Conservation (phyloP, 2,888 invertebrate species). For the Malthinus seriepunctatus region DNA sequence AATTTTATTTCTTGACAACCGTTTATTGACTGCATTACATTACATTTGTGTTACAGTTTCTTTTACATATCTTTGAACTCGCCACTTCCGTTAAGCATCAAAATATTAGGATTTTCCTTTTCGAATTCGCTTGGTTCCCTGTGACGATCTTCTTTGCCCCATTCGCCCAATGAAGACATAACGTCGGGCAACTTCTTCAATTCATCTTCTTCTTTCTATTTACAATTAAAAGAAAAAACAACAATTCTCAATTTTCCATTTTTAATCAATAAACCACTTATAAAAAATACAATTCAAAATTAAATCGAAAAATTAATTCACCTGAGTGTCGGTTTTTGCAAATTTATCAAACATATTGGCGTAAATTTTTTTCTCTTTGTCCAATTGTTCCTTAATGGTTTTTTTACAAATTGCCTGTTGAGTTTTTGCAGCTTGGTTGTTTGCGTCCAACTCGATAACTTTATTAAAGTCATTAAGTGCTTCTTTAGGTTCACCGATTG, state of each 20-base stretch:
- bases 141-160: slow-evolving; percentile 72
- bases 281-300: slow-evolving; percentile 5
- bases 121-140: slow-evolving; percentile 77
- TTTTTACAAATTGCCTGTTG: slow-evolving; percentile 74
- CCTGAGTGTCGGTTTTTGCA: slow-evolving; percentile 78
- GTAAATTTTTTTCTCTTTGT: slow-evolving; percentile 85
- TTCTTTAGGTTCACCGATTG: slow-evolving; percentile 73
- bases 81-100: slow-evolving; percentile 72
- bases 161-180: slow-evolving; percentile 73
- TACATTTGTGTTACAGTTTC: no score
- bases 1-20: no score
- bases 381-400: slow-evolving; percentile 73
- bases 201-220: slow-evolving; percentile 71
- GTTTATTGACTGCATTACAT: no score
- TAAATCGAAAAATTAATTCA: slow-evolving; percentile 53
- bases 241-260: slow-evolving; percentile 5
- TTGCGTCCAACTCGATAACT: slow-evolving; percentile 77
- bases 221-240: slow-evolving; percentile 9
- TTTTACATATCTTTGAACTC: slow-evolving; percentile 75
- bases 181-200: slow-evolving; percentile 71
- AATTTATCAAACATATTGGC: slow-evolving; percentile 96
- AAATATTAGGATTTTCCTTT: slow-evolving; percentile 77
- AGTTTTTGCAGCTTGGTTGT: slow-evolving; percentile 85
- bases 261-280: background rate
- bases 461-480: slow-evolving; percentile 79